phyloP scores from a whole-genome alignment of 2,113 vertebrate species.

The Limanda limanda region DNA sequence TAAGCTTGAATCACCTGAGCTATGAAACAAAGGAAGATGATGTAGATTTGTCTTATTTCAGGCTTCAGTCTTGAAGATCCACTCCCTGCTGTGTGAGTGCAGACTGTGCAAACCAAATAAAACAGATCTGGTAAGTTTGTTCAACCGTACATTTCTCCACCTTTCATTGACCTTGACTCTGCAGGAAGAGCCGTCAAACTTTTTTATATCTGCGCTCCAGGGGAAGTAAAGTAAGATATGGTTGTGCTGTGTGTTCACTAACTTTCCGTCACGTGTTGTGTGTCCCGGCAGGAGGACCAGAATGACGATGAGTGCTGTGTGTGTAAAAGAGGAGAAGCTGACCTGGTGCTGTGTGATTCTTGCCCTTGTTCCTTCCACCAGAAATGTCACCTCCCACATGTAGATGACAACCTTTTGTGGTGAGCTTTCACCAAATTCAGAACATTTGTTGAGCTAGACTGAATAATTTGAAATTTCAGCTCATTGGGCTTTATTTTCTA shows the following conservation, averaged over 20 bases:
- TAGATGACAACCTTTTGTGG: background rate
- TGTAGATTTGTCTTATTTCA: slow-evolving; percentile 55
- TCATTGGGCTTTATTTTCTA: too few relatives aligned
- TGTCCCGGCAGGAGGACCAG: slow-evolving; percentile 57
- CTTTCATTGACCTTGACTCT: background rate
- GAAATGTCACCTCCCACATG: slow-evolving; percentile 74
- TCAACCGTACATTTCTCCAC: too few relatives aligned
- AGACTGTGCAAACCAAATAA: slow-evolving; percentile 7
- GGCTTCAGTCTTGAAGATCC: slow-evolving; percentile 26
- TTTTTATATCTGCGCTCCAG: background rate
- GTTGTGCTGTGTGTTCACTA: background rate
- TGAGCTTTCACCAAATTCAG: slow-evolving; percentile 34
- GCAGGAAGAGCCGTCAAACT: background rate
- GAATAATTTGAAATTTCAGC: too few relatives aligned
- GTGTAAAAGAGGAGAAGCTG: slow-evolving; percentile 43
- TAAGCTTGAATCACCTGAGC: background rate
- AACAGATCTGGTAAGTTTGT: slow-evolving; percentile 53
- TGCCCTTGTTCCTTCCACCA: slow-evolving; percentile 81
- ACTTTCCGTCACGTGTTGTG: background rate
- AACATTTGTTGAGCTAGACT: too few relatives aligned
- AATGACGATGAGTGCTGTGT: slow-evolving; percentile 77
- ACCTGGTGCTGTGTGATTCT: slow-evolving; percentile 70
- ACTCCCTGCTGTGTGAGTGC: slow-evolving; percentile 61
- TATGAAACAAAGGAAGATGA: background rate
- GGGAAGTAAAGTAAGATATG: background rate